Evolutionary conservation across 2,888 invertebrate genomes (phyloP), one percentile per base, ranked within the genome.

Genomic region (Horisme vitalbata): DNA sequence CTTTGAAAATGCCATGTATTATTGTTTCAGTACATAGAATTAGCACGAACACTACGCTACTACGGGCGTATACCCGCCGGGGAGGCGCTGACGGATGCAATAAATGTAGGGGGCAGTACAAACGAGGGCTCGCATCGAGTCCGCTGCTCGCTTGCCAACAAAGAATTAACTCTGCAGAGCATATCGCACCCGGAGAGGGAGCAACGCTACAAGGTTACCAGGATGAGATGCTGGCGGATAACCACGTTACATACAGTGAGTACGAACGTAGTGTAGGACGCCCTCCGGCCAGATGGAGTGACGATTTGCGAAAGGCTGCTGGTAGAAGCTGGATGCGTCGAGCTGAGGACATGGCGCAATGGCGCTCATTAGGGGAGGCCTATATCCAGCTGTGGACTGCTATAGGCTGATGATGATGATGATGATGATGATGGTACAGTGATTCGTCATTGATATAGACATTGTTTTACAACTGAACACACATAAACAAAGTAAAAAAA

Each of bases 151-250:
- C 94, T 97, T 59, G 98, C 98, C 5, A 94, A 95, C 70, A 94
- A 94, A 71, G 98, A 98, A 79, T 88, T 98, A 18, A 94, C 94
- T 61, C 91, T 98, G 63, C 91, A 93, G 15, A 92, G 93, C 12
- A 77, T 86, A 6, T 90, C 91, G 10, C 90, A 91, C 18, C 92
- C 93, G 43, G 84, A 92, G n/a, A 93, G 93, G 58, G 98, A 98
- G 79, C 94, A 95, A 33, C 92, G 93, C 65, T 99, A 97, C 79
- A 96, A 97, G 80, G 97, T 99, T 24, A 99, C 98, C 0, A 91
- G 99, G 62, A 99, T 99, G 95, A 92, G 97, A 46, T 98, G 98
- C 69, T 99, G 99, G 99, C 92, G 99, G 62, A 97, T 99, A 33
- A 97, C 97, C 11, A 96, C 97, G 1, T 90, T 94, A 62, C 95